Base-by-base conservation (phyloP, 2,113 vertebrate species). In the Hyaena hyaena region DNA sequence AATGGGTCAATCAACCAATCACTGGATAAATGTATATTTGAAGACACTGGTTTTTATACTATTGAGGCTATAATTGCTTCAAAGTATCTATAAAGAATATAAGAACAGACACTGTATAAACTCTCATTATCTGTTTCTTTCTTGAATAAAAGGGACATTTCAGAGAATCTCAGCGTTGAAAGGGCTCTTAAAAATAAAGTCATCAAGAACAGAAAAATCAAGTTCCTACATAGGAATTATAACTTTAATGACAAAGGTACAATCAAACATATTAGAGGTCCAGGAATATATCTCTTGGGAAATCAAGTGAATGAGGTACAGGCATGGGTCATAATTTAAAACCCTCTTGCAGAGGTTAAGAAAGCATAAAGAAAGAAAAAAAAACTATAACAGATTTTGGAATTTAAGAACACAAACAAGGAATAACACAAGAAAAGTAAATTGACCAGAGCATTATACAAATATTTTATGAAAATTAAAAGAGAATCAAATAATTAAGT, bases 261-360 rank as follows among this genome's bases (percentile, higher is more conserved):
- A n/a, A 55, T 50, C 2, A 43, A 84, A 90, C 6, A 66, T 68
- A 83, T 23, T 71, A 58, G 10, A 69, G 82, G 50, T 48, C 10
- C 76, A 95, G 53, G 68, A 97, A 83, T 68, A 88, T 39, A 83
- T 87, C 31, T 86, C 33, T 71, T 90, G 84, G 94, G 94, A 81
- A 97, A 89, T 86, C 50, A 94, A 66, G 58, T 53, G 7, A 92
- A 87, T 69, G 88, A 92, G 28, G 11, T 45, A 17, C 3, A 85
- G 63, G 26, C 5, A 7, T 73, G 28, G 43, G 12, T 80, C 43
- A 79, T 14, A 1, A 10, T 61, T 93, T 90, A 65, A 76, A 90
- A 28, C 85, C 26, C 84, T 68, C 61, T 10, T 90, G 24, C 10
- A 80, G 33, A 76, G 58, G 83, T 66, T 71, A 79, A 61, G 48